Evolutionary conservation across 2,113 vertebrate genomes (phyloP).

Genomic region (Gobius niger): DNA sequence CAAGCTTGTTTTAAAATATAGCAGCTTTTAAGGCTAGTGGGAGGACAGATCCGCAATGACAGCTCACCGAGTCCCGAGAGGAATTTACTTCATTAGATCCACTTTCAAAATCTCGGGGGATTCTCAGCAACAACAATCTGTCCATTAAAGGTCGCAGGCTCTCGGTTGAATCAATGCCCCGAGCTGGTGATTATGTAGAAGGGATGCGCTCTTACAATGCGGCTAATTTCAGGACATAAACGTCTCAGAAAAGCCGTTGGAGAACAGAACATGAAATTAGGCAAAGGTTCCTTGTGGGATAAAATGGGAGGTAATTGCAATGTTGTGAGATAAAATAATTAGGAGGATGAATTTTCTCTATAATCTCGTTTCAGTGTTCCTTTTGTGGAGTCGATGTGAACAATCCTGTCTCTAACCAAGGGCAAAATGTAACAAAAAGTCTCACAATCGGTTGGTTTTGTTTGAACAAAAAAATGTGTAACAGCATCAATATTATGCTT

Average conservation of each 20-base stretch:
- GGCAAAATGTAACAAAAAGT: too few species aligned
- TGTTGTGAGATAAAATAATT: neutral
- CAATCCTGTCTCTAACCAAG: too few species aligned
- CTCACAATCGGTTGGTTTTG: too few species aligned
- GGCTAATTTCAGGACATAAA: constrained; percentile 12
- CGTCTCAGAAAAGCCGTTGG: neutral
- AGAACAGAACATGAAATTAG: neutral
- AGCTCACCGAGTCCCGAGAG: neutral
- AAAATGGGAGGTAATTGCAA: neutral
- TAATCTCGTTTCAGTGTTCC: constrained; percentile 7
- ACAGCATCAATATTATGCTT: too few species aligned
- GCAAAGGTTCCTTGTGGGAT: neutral
- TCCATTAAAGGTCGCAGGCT: constrained; percentile 38
- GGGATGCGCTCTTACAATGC: constrained; percentile 21
- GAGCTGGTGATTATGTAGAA: constrained; percentile 22
- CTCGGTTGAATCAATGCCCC: constrained; percentile 24
- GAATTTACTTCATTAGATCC: constrained; percentile 32
- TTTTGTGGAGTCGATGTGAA: neutral
- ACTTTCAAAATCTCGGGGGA: constrained; percentile 21
- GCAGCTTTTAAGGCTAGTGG: neutral
- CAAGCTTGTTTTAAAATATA: neutral
- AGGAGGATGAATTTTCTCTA: neutral
- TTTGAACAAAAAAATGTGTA: too few species aligned
- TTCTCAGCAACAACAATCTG: constrained; percentile 4
- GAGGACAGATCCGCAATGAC: constrained; percentile 7